Evolutionary conservation across 2,113 vertebrate species (phyloP), one percentile per base, ranked within the genome.

Genomic region (Gallinago undulata): DNA sequence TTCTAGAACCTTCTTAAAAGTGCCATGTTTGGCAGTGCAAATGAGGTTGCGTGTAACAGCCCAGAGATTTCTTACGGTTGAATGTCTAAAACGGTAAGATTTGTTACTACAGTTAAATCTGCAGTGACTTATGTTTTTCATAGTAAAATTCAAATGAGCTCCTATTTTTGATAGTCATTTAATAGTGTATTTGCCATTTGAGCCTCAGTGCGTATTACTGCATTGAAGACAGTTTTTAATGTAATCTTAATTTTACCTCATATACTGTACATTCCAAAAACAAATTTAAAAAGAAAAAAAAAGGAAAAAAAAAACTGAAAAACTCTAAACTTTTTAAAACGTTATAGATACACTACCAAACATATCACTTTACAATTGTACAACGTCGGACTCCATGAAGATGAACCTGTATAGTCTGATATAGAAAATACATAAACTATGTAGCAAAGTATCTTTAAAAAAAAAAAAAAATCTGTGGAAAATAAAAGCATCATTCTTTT

Each of bases 241-340:
- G 99, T 99, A 98, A 99, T 99, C 98, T 99, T 99, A 99, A 99
- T 99, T 99, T 99, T 99, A 99, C 99, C 99, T 99, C 99, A 99
- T 99, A 99, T 98, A 98, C 98, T 99, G 98, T 99, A 99, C 99
- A 99, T 99, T 99, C 99, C 99, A 99, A 99, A 99, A 98, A 96
- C 12, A 68, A 90, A 89, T 59, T 33, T 47, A 13, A 62, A 27
- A 22, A 39, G 28, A 51, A 35, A 13, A 27, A 22, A 22, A 73
- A 47, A 21, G 45, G 10, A 35, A 33, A 15, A 53, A 73, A 48
- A 33, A 66, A 69, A 80, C 23, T 64, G 5, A 84, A 53, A 22
- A 92, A 96, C 98, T 98, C 98, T 99, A 97, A 98, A 99, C 98
- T 99, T 99, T 99, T 98, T 99, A 98, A 98, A 98, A 98, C 27